Evolutionary conservation across 2,888 invertebrate genomes (phyloP).

Genomic region (Timema cristinae): DNA sequence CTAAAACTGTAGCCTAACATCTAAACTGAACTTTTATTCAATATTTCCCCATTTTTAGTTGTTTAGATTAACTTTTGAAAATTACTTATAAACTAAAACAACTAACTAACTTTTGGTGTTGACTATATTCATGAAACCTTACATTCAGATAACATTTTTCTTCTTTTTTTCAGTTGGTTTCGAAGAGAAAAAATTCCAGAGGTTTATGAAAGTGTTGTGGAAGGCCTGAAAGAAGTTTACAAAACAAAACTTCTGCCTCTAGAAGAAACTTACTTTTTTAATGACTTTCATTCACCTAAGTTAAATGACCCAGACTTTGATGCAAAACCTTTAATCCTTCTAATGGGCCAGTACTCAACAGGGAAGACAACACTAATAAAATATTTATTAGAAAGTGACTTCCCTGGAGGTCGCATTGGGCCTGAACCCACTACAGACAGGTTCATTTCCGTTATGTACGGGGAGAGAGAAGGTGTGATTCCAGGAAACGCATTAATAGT

Average conservation of each 20-base stretch:
- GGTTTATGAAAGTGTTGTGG: conserved; percentile 75
- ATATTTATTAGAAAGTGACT: conserved; percentile 87
- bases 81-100: no score
- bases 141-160: not conserved
- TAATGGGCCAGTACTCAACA: conserved; percentile 97
- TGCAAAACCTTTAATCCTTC: conserved; percentile 95
- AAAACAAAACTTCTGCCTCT: conserved; percentile 84
- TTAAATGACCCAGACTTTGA: conserved; percentile 96
- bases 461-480: conserved; percentile 43
- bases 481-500: conserved; percentile 60
- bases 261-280: conserved; percentile 86
- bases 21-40: no score
- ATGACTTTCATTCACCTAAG: conserved; percentile 93
- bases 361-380: conserved; percentile 96
- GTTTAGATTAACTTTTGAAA: no score
- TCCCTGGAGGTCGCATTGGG: conserved; percentile 96
- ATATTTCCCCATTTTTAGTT: no score
- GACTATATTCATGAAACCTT: no score
- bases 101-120: no score
- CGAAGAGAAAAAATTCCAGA: conserved; percentile 42
- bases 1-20: no score
- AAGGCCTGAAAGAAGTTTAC: conserved; percentile 92
- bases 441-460: conserved; percentile 93
- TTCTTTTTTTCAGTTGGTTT: conserved; percentile 41
- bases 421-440: conserved; percentile 98